phyloP scores from a whole-genome alignment of 2,888 invertebrate species.

The Cynaeus angustus region DNA sequence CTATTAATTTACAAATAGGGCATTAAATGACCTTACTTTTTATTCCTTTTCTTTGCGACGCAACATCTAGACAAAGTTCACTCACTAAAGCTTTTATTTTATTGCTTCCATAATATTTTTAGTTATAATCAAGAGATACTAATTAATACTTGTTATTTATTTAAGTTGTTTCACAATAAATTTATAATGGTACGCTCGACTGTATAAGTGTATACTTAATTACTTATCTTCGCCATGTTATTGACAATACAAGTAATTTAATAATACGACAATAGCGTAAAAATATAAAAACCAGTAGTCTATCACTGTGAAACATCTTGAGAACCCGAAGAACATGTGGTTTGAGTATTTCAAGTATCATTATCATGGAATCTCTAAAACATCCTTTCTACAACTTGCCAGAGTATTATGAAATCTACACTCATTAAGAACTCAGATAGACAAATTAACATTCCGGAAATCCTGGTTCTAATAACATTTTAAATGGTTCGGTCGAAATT shows the following conservation, averaged over 20 bases:
- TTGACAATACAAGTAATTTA: slow-evolving; percentile 13
- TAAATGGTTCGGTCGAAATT: too few species aligned
- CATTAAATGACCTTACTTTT: too few species aligned
- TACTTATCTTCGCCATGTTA: slow-evolving; percentile 24
- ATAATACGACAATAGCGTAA: slow-evolving; percentile 20
- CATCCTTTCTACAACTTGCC: slow-evolving; percentile 26
- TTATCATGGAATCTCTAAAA: slow-evolving; percentile 23
- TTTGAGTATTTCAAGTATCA: slow-evolving; percentile 16
- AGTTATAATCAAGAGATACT: slow-evolving; percentile 34
- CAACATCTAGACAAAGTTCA: slow-evolving; percentile 8
- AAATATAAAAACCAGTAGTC: slow-evolving; percentile 41
- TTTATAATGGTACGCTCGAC: slow-evolving; percentile 15
- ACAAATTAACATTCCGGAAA: slow-evolving; percentile 21
- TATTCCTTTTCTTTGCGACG: background rate
- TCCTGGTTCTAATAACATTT: background rate
- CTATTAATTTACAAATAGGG: too few species aligned
- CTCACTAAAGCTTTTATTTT: slow-evolving; percentile 17
- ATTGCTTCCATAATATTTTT: slow-evolving; percentile 8
- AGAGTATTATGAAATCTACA: slow-evolving; percentile 23
- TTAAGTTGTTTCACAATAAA: slow-evolving; percentile 27
- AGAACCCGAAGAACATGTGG: slow-evolving; percentile 35
- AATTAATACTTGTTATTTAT: slow-evolving; percentile 30
- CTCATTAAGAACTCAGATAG: slow-evolving; percentile 7
- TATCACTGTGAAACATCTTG: slow-evolving; percentile 38
- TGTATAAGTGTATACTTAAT: slow-evolving; percentile 26